Base-by-base conservation (phyloP, 2,888 invertebrate species). In the Drosophila mettleri region DNA sequence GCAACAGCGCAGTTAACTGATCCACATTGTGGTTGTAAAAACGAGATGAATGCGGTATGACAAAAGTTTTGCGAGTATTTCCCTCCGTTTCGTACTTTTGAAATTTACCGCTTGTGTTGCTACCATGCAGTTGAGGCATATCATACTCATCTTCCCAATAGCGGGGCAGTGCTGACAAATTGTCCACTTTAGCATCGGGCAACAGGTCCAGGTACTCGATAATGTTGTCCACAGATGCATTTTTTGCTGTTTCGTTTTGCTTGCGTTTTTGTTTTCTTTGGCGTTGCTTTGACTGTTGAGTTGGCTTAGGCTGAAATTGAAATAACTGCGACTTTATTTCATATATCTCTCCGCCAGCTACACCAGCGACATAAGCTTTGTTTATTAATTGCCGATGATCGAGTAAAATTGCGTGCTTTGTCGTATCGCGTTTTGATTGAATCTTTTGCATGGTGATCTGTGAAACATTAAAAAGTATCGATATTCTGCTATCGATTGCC, bases 1-100 rank as follows among this genome's bases (percentile, higher is more conserved):
- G 92, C 76, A 94, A 93, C 49, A 93, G 91, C n/a, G 92, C 91
- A 0, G 96, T 93, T 73, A 95, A 93, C 74, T 95, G 93, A 18
- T 93, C 93, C 75, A 96, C 93, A 80, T 95, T 93, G 89, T 95
- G 95, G 78, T 95, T 95, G 88, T 92, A 95, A 91, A 95, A 97
- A 91, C 92, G 93, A 72, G 94, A 94, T 45, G 94, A 93, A 60
- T 93, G 91, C 22, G 97, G 97, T 83, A 97, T 94, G 20, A 97
- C 31, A 16, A 57, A 74, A 9, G 24, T 22, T 7, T 9, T n/a
- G 12, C n/a, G 3, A n/a, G 8, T 4, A 14, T n/a, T 58, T 3
- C 31, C 27, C 2, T 7, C 2, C 1, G 95, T 87, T 62, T 84
- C 87, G 74, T 93, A 93, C 80, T 93, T 91, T 22, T 95, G 90